Evolutionary conservation across 2,113 vertebrate species (phyloP), one percentile per base, ranked within the genome.

Genomic region (Istiophorus platypterus): DNA sequence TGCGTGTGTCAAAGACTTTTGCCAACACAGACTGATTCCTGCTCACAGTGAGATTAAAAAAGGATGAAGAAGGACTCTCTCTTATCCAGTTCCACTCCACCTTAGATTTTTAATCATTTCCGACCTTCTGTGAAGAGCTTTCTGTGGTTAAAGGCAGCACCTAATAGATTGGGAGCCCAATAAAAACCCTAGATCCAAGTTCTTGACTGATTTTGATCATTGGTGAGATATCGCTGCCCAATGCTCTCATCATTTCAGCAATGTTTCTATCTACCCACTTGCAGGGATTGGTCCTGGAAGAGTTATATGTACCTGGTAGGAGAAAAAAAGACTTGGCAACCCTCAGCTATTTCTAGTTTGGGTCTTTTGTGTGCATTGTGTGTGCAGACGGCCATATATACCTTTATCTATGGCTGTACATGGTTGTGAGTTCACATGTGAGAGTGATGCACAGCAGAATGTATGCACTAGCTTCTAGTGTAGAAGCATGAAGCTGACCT

Each of bases 21-120:
- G 82, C 89, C 82, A 89, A 91, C 90, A 79, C 90, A 82, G 41
- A 65, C 67, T 61, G 61, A 72, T 74, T 83, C 69, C 27, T 64
- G 64, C 69, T 81, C 56, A 31, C 62, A 73, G 37, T 62, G 18
- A 87, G 64, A 73, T 56, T 47, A 65, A 69, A 57, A 76, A 27
- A 82, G 31, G 64, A 42, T 34, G 47, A 54, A 10, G 29, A 71
- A 22, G 14, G 51, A 20, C 15, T 61, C 22, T 52, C 7, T 78
- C 66, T 73, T 66, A 54, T 72, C 27, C 68, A 24, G 2, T 31
- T 58, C 58, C 27, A 31, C 71, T 45, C n/a, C 39, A 17, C 49
- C 49, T 58, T n/a, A 5, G 2, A 39, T 52, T 84, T 75, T 69
- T 6, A 31, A 10, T 58, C 1, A 0, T 61, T 58, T 65, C 20